Conservation (phyloP, 35 echinoderm and acorn worm genomes). For the Apostichopus japonicus region DNA sequence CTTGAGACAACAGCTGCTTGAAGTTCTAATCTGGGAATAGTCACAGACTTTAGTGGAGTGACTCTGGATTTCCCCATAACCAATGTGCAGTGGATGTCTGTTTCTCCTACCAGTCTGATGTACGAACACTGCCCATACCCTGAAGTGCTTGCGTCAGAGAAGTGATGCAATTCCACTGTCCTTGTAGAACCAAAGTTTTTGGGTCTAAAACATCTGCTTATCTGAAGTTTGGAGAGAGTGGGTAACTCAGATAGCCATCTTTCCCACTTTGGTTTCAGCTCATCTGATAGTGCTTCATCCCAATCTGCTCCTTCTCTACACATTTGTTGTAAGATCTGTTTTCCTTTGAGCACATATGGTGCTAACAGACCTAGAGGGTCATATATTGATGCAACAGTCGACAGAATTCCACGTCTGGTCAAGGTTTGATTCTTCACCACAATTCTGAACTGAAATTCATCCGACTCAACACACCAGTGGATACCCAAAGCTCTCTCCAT, state of each 20-base stretch:
- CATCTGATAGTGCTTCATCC: not conserved
- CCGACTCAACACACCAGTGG: constrained; percentile 53
- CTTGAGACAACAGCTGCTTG: constrained; percentile 49
- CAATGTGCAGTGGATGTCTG: not conserved
- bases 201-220: constrained; percentile 41
- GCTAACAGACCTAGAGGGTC: constrained; percentile 66
- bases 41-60: not conserved
- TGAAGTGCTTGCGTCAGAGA: constrained; percentile 60
- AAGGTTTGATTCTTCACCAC: constrained; percentile 31
- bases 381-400: constrained; percentile 28
- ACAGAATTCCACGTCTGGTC: constrained; percentile 9
- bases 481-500: constrained; percentile 58
- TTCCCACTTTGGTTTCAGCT: constrained; percentile 56
- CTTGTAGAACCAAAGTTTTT: not conserved
- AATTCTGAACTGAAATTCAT: constrained; percentile 55
- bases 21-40: constrained; percentile 38
- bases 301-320: no score
- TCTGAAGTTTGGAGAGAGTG: constrained; percentile 19
- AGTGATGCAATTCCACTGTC: constrained; percentile 49
- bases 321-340: no score
- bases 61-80: constrained; percentile 59
- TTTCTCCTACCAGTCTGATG: not conserved
- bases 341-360: constrained; percentile 22
- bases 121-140: constrained; percentile 71
- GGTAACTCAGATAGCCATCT: constrained; percentile 45